A percentile compares a stretch with the other conserved stretches of the same genome.
These are phyloP conservation scores for Macrochelys suwanniensis DNA, from an alignment of 2,797 vertebrate genomes.

Conservation along the genomic window DNA sequence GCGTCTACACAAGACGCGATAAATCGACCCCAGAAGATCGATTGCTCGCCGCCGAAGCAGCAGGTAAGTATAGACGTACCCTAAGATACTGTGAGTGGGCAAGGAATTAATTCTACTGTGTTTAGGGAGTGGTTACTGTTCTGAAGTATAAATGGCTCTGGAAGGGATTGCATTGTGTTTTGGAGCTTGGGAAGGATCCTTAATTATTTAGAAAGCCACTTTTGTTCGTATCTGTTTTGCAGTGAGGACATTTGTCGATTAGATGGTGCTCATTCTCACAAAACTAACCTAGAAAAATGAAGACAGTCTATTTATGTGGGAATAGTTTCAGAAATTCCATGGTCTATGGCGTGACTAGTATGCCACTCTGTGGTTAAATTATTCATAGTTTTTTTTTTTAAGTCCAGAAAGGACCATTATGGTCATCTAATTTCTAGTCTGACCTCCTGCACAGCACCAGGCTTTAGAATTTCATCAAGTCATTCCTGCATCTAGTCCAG, in stretches of 20 bases:
- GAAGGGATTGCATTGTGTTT: background rate
- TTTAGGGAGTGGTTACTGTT: background rate
- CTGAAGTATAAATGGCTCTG: background rate
- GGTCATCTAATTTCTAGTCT: background rate
- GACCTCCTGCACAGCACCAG: background rate
- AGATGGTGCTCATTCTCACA: background rate
- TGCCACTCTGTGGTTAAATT: background rate
- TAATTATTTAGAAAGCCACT: background rate
- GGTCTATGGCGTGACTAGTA: background rate
- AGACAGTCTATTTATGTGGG: background rate
- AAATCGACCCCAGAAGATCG: too few species aligned
- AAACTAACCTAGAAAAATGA: background rate
- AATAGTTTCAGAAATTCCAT: background rate
- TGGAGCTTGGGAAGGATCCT: background rate
- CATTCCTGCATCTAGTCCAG: background rate
- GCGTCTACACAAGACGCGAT: too few species aligned
- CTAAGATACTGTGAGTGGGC: background rate
- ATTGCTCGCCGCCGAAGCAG: too few species aligned
- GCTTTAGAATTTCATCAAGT: background rate
- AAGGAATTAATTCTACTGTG: background rate
- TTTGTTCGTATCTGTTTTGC: background rate
- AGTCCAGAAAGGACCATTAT: background rate
- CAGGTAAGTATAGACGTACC: too few species aligned
- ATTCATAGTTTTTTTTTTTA: background rate
- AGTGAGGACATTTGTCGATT: background rate